Conservation (phyloP, 2,797 vertebrate species). For the Coregonus ussuriensis region DNA sequence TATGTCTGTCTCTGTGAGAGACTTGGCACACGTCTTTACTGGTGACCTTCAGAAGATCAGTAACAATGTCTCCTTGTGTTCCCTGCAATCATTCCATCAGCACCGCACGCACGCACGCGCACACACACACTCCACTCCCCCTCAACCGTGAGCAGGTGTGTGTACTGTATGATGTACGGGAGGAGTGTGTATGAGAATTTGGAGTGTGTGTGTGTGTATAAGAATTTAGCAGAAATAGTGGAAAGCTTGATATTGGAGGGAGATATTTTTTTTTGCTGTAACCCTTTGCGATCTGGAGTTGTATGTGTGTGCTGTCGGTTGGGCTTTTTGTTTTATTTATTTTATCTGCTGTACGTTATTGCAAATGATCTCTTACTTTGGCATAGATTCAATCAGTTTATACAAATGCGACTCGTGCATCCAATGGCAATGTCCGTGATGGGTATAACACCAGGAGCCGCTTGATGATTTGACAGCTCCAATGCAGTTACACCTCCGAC, state of each 20-base stretch:
- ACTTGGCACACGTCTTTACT: constrained; percentile 69
- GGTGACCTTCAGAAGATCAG: constrained; percentile 79
- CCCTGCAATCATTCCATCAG: constrained; percentile 73
- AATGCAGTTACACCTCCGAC: no score
- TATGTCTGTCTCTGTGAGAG: neutral
- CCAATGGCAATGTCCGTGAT: no score
- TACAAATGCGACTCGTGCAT: no score
- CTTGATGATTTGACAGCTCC: no score
- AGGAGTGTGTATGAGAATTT: constrained; percentile 57
- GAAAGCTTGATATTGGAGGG: neutral
- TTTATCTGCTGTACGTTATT: no score
- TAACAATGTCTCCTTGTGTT: constrained; percentile 84
- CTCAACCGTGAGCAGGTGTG: constrained; percentile 70
- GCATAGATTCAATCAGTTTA: no score
- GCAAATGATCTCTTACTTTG: no score
- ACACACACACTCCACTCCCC: constrained; percentile 15
- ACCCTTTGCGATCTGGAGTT: constrained; percentile 1
- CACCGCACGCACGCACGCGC: constrained; percentile 44
- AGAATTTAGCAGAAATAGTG: constrained; percentile 26
- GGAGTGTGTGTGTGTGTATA: constrained; percentile 23
- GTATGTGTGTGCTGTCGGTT: neutral
- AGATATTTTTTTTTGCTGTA: neutral
- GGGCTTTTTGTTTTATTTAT: neutral
- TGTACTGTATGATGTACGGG: constrained; percentile 57
- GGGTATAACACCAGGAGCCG: no score